Evolutionary conservation across 1,140 invertebrate species (phyloP).

Genomic region (Berghia stephanieae): DNA sequence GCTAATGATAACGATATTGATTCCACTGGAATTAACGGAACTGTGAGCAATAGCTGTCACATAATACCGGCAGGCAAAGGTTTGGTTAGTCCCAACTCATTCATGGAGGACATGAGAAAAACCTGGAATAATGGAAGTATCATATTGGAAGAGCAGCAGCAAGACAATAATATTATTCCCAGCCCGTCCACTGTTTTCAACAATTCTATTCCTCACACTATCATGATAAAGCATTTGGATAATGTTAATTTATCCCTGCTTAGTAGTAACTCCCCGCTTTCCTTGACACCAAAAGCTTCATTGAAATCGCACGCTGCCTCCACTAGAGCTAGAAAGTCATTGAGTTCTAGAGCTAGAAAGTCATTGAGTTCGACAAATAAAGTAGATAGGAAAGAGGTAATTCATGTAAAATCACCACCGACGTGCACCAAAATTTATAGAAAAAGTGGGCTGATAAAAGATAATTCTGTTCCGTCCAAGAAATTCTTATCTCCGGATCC

Average conservation of each 20-base stretch:
- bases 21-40: too few species aligned
- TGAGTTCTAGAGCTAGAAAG: too few species aligned
- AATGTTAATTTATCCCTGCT: slow-evolving; percentile 40
- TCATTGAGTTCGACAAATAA: too few species aligned
- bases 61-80: slow-evolving; percentile 13
- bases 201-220: slow-evolving; percentile 46
- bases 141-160: slow-evolving; percentile 27
- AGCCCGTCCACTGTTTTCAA: slow-evolving; percentile 48
- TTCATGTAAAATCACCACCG: background rate
- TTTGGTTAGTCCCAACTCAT: slow-evolving; percentile 49
- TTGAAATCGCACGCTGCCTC: too few species aligned
- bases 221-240: slow-evolving; percentile 45
- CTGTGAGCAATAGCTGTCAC: slow-evolving; percentile 13
- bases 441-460: background rate
- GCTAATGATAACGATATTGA: background rate
- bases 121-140: too few species aligned
- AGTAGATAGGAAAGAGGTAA: slow-evolving; percentile 10
- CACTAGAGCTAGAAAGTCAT: too few species aligned
- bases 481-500: too few species aligned
- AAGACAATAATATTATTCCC: slow-evolving; percentile 12
- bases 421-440: background rate
- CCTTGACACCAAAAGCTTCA: too few species aligned
- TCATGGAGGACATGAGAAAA: slow-evolving; percentile 45
- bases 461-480: too few species aligned
- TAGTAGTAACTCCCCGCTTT: too few species aligned